Evolutionary conservation across 1,140 invertebrate species (phyloP).

Genomic region (Meloidogyne hapla): DNA sequence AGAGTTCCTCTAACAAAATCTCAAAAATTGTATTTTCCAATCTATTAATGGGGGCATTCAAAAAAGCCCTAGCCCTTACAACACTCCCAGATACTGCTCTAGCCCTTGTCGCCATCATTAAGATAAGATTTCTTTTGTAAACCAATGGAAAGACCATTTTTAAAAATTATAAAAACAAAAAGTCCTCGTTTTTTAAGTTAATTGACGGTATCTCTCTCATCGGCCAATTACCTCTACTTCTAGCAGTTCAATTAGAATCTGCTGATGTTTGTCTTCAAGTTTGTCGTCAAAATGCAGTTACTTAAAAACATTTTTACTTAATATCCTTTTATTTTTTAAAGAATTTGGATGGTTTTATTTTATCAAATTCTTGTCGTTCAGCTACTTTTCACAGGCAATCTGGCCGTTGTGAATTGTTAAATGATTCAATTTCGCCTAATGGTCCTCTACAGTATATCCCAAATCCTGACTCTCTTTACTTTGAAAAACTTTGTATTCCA

Average conservation of each 20-base stretch:
- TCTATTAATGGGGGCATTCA: too few species aligned
- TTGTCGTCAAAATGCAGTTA: conserved; percentile 41
- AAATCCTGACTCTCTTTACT: conserved; percentile 43
- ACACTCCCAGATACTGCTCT: too few species aligned
- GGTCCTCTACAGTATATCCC: conserved; percentile 44
- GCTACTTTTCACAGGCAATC: conserved; percentile 39
- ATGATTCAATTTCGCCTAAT: conserved; percentile 45
- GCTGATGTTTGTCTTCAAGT: conserved; percentile 47
- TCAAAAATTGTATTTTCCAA: too few species aligned
- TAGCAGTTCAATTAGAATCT: conserved; percentile 41
- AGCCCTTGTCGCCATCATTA: too few species aligned
- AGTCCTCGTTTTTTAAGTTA: conserved; percentile 35
- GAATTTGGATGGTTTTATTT: conserved; percentile 41
- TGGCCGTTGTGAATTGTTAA: conserved; percentile 43
- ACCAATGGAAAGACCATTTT: conserved; percentile 33
- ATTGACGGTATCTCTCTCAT: conserved; percentile 46
- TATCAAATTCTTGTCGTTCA: conserved; percentile 38
- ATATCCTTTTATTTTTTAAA: conserved; percentile 20
- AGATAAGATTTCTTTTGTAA: too few species aligned
- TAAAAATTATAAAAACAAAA: conserved; percentile 28
- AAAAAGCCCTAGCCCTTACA: too few species aligned
- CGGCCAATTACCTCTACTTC: conserved; percentile 24
- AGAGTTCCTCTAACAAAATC: too few species aligned
- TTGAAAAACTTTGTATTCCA: conserved; percentile 49
- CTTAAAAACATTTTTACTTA: conserved; percentile 13